Evolutionary conservation across 2,113 vertebrate species (phyloP), one percentile per base, ranked within the genome.

Genomic region (Hippocampus comes): DNA sequence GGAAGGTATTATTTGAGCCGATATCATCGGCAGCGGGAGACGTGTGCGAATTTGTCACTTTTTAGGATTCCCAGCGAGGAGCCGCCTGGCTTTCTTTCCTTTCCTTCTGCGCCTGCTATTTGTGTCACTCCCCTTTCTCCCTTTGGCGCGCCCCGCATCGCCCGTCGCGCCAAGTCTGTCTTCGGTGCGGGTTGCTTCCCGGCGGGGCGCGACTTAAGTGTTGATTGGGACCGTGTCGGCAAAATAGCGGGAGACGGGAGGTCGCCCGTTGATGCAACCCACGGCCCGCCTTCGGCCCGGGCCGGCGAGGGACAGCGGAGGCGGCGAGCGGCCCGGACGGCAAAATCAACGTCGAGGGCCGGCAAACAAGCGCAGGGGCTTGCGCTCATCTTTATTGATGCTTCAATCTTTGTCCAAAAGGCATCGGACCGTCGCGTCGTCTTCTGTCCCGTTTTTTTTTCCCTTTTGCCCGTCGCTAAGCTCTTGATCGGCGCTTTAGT

Each of bases 211-310:
- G 75, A 83, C 85, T 82, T 71, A 85, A 88, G 87, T 89, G 92
- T 89, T 91, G 90, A 92, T 92, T 93, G 87, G 85, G 80, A 75
- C 78, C 89, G 77, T 76, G 82, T 88, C 91, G 88, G 79, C 71
- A 51, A 88, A 88, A 90, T 86, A 81, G 82, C 71, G 2, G 82
- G 83, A 82, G 83, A 80, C 57, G 71, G 80, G 72, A 80, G 82
- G 70, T 46, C 55, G 41, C 85, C 77, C 14, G 75, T 81, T 78
- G 84, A 72, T 73, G 66, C 25, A 9, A 65, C 55, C 57, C 60
- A 75, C 73, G 72, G 72, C 63, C 71, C 68, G 60, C 69, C 79
- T 74, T 87, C 0, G 65, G 81, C 74, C 63, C 56, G 69, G 73
- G 82, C 80, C 81, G 65, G 81, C 76, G 73, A 70, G 78, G 82